phyloP scores from a whole-genome alignment of 1,140 invertebrate genomes.

The Lepeophtheirus salmonis region DNA sequence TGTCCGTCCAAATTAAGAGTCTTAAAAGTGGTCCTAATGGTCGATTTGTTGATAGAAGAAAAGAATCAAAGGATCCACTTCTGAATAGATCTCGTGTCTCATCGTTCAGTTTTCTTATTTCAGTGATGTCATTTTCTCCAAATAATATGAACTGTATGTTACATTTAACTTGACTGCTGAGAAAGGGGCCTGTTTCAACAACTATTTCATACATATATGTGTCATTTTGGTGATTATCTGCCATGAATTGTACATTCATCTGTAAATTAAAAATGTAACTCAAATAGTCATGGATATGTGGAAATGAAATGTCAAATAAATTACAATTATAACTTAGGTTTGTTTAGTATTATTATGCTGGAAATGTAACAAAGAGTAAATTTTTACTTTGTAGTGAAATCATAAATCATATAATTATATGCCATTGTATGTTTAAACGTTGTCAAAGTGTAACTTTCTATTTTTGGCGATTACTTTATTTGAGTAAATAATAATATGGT shows the following conservation, averaged over 20 bases:
- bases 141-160: conserved; percentile 29
- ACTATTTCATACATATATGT: conserved; percentile 37
- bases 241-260: conserved; percentile 21
- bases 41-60: conserved; percentile 26
- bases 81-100: conserved; percentile 29
- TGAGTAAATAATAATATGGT: too few relatives aligned
- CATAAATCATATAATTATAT: too few relatives aligned
- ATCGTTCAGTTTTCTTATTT: conserved; percentile 28
- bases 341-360: too few relatives aligned
- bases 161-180: conserved; percentile 29
- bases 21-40: conserved; percentile 32
- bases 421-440: too few relatives aligned
- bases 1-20: conserved; percentile 36
- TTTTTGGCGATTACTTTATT: too few relatives aligned
- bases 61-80: conserved; percentile 30
- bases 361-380: too few relatives aligned
- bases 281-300: not conserved
- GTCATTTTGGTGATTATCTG: conserved; percentile 32
- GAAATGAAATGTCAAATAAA: too few relatives aligned
- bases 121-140: conserved; percentile 31
- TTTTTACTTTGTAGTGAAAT: too few relatives aligned
- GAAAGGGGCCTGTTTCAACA: conserved; percentile 33
- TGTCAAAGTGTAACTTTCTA: too few relatives aligned
- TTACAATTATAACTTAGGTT: too few relatives aligned
- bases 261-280: not conserved